These are phyloP conservation scores for Helicoverpa assulta DNA, from an alignment of 2,888 invertebrate species.

Conservation along the genomic window DNA sequence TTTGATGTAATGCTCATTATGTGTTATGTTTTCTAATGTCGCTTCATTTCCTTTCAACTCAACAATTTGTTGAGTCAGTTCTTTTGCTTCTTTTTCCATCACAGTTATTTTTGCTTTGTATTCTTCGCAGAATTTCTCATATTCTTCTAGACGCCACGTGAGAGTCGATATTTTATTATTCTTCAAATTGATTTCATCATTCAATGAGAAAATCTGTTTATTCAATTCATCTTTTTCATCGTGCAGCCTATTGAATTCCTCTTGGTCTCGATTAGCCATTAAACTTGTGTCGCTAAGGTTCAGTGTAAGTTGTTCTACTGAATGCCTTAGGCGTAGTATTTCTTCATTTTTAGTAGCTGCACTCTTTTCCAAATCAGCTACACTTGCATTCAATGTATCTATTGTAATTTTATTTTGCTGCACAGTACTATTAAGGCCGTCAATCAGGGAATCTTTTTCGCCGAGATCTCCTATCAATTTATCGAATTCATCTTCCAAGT, in stretches of 20 bases:
- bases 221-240: slow-evolving; percentile 75
- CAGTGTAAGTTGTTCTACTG: slow-evolving; percentile 65
- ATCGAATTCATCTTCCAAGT: slow-evolving; percentile 83
- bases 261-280: slow-evolving; percentile 67
- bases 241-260: slow-evolving; percentile 74
- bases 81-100: slow-evolving; percentile 83
- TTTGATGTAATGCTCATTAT: slow-evolving; percentile 76
- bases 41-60: slow-evolving; percentile 79
- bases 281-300: slow-evolving; percentile 63
- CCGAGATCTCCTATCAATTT: slow-evolving; percentile 78
- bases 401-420: slow-evolving; percentile 70
- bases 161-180: slow-evolving; percentile 73
- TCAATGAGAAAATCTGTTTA: slow-evolving; percentile 71
- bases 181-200: slow-evolving; percentile 75
- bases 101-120: slow-evolving; percentile 67
- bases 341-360: slow-evolving; percentile 74
- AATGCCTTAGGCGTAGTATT: slow-evolving; percentile 72
- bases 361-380: slow-evolving; percentile 72
- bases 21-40: slow-evolving; percentile 70
- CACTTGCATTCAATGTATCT: slow-evolving; percentile 66
- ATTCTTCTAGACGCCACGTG: slow-evolving; percentile 65
- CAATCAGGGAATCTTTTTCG: slow-evolving; percentile 83
- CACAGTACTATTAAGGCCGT: slow-evolving; percentile 74
- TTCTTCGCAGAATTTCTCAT: slow-evolving; percentile 66
- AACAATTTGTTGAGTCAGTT: slow-evolving; percentile 78